These are phyloP conservation scores for Passer domesticus DNA, from an alignment of 2,113 vertebrate genomes.

Conservation along the genomic window DNA sequence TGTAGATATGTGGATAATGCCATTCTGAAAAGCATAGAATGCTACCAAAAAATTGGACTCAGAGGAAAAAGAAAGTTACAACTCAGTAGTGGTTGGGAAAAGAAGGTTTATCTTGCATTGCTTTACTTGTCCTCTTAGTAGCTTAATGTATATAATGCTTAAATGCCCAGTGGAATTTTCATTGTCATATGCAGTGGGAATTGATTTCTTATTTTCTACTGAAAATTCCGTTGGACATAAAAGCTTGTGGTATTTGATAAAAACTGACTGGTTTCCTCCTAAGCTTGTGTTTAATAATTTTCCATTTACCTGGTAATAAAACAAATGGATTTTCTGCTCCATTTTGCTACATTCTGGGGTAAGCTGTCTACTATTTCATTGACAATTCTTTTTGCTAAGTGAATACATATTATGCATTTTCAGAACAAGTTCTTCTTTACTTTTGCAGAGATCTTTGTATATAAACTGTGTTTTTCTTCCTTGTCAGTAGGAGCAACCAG, in stretches of 20 bases:
- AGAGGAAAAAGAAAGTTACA: not conserved
- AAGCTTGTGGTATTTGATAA: not conserved
- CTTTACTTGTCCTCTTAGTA: not conserved
- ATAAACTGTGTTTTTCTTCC: not conserved
- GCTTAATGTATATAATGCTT: not conserved
- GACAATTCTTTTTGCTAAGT: not conserved
- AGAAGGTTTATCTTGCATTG: not conserved
- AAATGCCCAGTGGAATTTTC: not conserved
- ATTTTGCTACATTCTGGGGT: not conserved
- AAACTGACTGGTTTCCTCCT: not conserved
- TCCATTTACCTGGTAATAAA: constrained; percentile 7
- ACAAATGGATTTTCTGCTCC: constrained; percentile 11
- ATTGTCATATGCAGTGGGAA: not conserved
- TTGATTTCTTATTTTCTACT: constrained; percentile 21
- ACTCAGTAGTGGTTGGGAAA: not conserved
- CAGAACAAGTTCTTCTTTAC: constrained; percentile 3
- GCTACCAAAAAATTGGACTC: not conserved
- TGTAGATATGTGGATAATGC: not conserved
- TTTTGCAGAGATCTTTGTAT: not conserved
- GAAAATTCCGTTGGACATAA: constrained; percentile 34
- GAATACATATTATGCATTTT: not conserved
- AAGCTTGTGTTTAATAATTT: constrained; percentile 23
- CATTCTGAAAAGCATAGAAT: not conserved
- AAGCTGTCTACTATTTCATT: not conserved
- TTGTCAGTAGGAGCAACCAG: not conserved